A percentile compares a stretch with the other conserved stretches of the same genome.
These are phyloP conservation scores for Zygothrica quintamaculata DNA, from an alignment of 2,888 invertebrate genomes.

Conservation along the genomic window DNA sequence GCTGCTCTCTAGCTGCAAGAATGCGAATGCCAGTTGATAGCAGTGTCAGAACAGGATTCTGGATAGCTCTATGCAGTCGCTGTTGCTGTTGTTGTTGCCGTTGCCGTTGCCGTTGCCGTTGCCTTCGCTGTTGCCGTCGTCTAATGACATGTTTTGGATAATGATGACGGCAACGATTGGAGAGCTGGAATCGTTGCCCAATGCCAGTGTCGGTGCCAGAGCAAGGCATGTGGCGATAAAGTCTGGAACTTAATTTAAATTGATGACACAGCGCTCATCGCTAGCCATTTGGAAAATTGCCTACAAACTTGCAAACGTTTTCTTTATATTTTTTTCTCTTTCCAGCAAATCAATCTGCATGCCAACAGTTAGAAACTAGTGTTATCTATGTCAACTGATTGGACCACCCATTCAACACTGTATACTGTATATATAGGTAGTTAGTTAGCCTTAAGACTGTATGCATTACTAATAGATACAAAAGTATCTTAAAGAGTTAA, in stretches of 20 bases:
- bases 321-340: too few relatives aligned
- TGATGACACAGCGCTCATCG: conserved; percentile 74
- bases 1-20: conserved; percentile 34
- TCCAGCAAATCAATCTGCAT: conserved; percentile 78
- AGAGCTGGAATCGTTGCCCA: conserved; percentile 18
- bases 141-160: conserved; percentile 84
- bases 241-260: conserved; percentile 79
- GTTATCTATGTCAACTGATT: conserved; percentile 49
- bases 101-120: too few relatives aligned
- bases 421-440: conserved; percentile 7
- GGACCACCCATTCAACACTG: conserved; percentile 76
- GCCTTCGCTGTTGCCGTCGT: conserved; percentile 54
- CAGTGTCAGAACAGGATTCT: conserved; percentile 76
- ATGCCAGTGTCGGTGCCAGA: not conserved
- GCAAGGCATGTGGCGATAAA: conserved; percentile 61
- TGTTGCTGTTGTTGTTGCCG: too few relatives aligned
- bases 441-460: not conserved
- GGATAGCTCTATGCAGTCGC: too few relatives aligned
- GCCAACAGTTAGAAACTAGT: conserved; percentile 54
- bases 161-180: conserved; percentile 73
- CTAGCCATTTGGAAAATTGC: conserved; percentile 73
- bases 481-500: conserved; percentile 1
- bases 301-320: conserved; percentile 62
- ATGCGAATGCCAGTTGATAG: conserved; percentile 66
- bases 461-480: not conserved